A percentile compares a stretch with the other conserved stretches of the same genome.
These are phyloP conservation scores for Amiota communis DNA, from an alignment of 2,888 invertebrate genomes.

Conservation along the genomic window DNA sequence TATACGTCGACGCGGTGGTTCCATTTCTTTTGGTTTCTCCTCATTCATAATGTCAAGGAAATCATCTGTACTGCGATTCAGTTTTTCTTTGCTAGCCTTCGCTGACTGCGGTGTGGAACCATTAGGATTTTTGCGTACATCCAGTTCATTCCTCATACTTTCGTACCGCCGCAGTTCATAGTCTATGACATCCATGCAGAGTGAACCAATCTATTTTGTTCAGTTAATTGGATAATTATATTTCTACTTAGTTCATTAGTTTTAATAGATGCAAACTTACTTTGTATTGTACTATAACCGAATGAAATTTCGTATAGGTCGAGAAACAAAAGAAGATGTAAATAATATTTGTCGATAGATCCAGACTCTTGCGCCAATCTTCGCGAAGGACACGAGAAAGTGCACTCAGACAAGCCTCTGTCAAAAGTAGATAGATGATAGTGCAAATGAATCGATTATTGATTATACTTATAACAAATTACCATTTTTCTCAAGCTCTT, in stretches of 20 bases:
- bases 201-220: constrained; percentile 85
- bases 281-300: constrained; percentile 95
- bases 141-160: constrained; percentile 88
- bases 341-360: constrained; percentile 95
- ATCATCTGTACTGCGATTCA: constrained; percentile 70
- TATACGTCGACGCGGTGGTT: constrained; percentile 81
- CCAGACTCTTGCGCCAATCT: constrained; percentile 97
- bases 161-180: constrained; percentile 95
- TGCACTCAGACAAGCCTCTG: constrained; percentile 95
- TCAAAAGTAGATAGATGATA: constrained; percentile 55
- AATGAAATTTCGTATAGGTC: constrained; percentile 94
- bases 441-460: constrained; percentile 1
- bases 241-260: background rate
- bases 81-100: constrained; percentile 69
- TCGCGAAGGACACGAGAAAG: constrained; percentile 95
- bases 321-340: constrained; percentile 98
- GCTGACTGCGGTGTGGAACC: constrained; percentile 65
- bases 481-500: constrained; percentile 95
- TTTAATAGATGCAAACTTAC: constrained; percentile 69
- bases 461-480: constrained; percentile 46
- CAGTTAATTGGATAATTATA: constrained; percentile 1
- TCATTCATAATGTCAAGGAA: constrained; percentile 73
- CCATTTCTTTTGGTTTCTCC: constrained; percentile 75
- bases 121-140: constrained; percentile 74
- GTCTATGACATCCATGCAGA: constrained; percentile 97